Percentiles rank a stretch among this genome's conserved stretches.
These are phyloP conservation scores for Physocephala rufipes DNA, from an alignment of 2,888 invertebrate genomes.

Conservation along the genomic window DNA sequence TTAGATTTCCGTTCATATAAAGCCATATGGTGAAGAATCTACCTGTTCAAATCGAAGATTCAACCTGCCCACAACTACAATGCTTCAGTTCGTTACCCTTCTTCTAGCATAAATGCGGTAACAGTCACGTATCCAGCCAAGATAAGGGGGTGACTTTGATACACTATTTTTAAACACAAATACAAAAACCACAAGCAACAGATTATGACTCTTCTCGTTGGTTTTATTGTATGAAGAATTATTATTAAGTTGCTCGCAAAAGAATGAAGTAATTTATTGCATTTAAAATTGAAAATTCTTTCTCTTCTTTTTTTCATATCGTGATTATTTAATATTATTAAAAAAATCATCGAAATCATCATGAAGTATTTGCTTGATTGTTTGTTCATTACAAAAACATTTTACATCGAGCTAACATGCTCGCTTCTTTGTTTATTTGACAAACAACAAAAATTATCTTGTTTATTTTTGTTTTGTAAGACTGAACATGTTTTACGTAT, in stretches of 20 bases:
- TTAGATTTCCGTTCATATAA: constrained; percentile 24
- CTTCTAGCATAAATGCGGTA: neutral
- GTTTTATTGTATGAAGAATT: neutral
- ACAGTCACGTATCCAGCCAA: no score
- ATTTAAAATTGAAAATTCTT: no score
- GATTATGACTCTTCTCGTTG: no score
- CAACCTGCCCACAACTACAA: neutral
- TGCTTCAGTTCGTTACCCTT: constrained; percentile 21
- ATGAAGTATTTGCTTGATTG: constrained; percentile 11
- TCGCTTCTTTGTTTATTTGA: neutral
- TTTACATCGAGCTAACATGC: constrained; percentile 16
- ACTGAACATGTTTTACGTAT: no score
- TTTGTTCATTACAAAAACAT: constrained; percentile 7
- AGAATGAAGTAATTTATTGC: no score
- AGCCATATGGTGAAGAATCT: constrained; percentile 6
- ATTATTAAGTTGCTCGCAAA: neutral
- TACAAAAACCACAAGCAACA: no score
- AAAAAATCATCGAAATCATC: neutral
- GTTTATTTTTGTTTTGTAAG: neutral
- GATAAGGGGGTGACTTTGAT: no score
- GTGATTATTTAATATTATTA: neutral
- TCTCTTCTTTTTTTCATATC: neutral
- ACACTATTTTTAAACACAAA: no score
- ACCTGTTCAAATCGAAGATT: neutral
- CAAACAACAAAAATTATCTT: constrained; percentile 11